Percentiles rank a stretch among this genome's conserved stretches.
phyloP scores from a whole-genome alignment of 2,888 invertebrate species.

The Anodontia alba region DNA sequence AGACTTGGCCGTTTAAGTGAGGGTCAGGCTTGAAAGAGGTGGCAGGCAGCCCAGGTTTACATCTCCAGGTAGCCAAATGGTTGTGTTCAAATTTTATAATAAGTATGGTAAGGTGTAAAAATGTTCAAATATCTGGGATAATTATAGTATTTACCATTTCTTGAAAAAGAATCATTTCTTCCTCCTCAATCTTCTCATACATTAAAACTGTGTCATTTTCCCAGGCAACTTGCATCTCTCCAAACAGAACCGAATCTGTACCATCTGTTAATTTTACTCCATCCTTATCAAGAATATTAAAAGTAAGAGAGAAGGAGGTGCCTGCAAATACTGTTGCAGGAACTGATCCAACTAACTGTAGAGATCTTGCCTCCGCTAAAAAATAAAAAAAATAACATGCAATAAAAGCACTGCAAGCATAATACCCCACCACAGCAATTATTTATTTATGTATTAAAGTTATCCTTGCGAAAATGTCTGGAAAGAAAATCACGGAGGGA shows the following conservation, averaged over 20 bases:
- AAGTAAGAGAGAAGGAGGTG: background rate
- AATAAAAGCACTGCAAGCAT: too few relatives aligned
- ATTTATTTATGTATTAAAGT: too few relatives aligned
- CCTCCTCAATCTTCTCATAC: slow-evolving; percentile 36
- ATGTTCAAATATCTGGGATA: too few relatives aligned
- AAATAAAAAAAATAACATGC: background rate
- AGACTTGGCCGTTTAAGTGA: too few relatives aligned
- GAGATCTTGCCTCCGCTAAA: background rate
- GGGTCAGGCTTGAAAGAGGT: too few relatives aligned
- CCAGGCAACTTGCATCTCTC: slow-evolving; percentile 57
- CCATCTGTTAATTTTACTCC: slow-evolving; percentile 37
- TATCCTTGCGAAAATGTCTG: too few relatives aligned
- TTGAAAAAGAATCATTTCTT: slow-evolving; percentile 39
- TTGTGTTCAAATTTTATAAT: too few relatives aligned
- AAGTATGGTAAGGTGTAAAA: too few relatives aligned
- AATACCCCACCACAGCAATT: too few relatives aligned
- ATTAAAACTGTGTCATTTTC: slow-evolving; percentile 41
- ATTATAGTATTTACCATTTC: slow-evolving; percentile 28
- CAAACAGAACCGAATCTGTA: slow-evolving; percentile 61
- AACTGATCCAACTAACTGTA: background rate
- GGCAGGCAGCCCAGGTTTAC: too few relatives aligned
- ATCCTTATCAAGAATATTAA: background rate
- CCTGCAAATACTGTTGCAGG: background rate
- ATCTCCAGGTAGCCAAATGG: too few relatives aligned
- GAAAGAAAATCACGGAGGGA: too few relatives aligned